Evolutionary conservation across 2,113 vertebrate genomes (phyloP), one percentile per base, ranked within the genome.

Genomic region (Daboia siamensis): DNA sequence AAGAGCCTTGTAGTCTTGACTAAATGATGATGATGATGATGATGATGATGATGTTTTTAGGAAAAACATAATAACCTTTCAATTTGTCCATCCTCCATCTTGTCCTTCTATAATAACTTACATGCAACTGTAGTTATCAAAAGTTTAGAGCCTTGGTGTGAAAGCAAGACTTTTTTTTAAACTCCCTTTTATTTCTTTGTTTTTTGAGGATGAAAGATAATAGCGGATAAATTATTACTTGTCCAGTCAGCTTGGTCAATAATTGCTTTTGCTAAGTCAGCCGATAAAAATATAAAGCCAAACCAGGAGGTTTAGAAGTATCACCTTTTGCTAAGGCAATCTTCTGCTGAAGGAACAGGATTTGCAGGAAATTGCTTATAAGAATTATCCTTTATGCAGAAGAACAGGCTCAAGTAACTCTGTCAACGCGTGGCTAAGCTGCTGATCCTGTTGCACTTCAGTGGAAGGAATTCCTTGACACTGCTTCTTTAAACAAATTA

Each of bases 341-440:
- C 94, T 93, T 87, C 33, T 57, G 91, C 87, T 44, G 11, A 84
- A 93, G 86, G 23, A 51, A 59, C 94, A 93, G 88, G 91, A 0
- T 88, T 91, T 92, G 4, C 29, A 90, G 87, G 51, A 90, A 93
- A 93, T 94, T 92, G 92, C 29, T 93, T 91, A 26, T 86, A 10
- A 59, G 48, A 6, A 0, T 93, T 93, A 39, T 93, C 94, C 93
- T 55, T 86, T 39, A 90, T 57, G 20, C 39, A 87, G 48, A 29
- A 88, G 88, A 85, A 64, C 33, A 55, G 0, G 4, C 93, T 51
- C 13, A 23, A 93, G 48, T 91, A 91, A 88, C 74, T 92, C 87
- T 93, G 54, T 52, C 80, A 64, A 3, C 93, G 55, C 3, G 0
- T 87, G 51, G 87, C 59, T 2, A 54, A 93, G 1, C 26, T 93